Evolutionary conservation across 1,140 invertebrate genomes (phyloP), one percentile per base, ranked within the genome.

Genomic region (Drosophila arizonae): DNA sequence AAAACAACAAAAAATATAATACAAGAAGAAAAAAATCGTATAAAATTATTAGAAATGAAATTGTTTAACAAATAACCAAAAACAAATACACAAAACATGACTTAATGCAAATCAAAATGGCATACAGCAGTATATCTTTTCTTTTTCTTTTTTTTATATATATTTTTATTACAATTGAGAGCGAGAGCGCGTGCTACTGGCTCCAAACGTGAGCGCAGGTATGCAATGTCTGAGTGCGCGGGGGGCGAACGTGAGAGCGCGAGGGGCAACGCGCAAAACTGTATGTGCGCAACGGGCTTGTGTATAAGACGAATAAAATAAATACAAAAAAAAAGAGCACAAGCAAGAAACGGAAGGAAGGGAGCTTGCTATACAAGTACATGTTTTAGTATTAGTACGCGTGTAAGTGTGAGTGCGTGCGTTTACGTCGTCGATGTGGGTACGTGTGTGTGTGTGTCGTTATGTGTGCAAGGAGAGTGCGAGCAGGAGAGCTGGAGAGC

Each of bases 241-340:
- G 60, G 57, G 24, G 62, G 15, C 57, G 36, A 55, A 55, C 52
- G 52, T 55, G 52, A 36, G 60, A 33, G 48, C 55, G 67, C 66
- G 76, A 33, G 77, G 65, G 66, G 72, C 72, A 74, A 74, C 77
- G 57, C 80, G 66, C 81, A 77, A 82, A 80, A 74, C 69, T 74
- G 81, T 80, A 77, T 84, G 68, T 84, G 81, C 81, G 81, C 81
- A 84, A 84, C 74, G 81, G 81, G 79, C 81, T 84, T 86, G 81
- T 86, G 81, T 85, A 85, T 86, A 85, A 85, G 77, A 81, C 68
- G 78, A 85, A 80, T 70, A 54, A 54, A 64, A 30, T 17, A 8
- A 33, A 8, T 9, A 8, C 6, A 33, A 33, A 33, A 33, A 33
- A 33, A 33, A 33, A 79, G 76, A 82, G 66, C 56, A 64, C 63